These are phyloP conservation scores for Halocynthia roretzi DNA, from an alignment of 23 tunicate genomes.

Conservation along the genomic window DNA sequence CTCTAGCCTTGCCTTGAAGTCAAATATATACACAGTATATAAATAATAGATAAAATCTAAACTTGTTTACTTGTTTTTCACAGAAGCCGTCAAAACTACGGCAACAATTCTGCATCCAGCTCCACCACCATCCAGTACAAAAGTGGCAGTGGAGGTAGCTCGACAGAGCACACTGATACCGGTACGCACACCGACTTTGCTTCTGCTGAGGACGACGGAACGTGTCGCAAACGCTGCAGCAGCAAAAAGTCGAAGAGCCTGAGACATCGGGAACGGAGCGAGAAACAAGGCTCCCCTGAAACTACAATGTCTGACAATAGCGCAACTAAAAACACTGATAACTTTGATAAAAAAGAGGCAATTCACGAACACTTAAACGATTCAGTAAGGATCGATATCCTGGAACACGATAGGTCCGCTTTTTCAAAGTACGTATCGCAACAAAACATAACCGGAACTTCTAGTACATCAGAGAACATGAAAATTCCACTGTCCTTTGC, in stretches of 20 bases:
- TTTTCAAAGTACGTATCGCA: not conserved
- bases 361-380: conserved; percentile 11
- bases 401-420: not conserved
- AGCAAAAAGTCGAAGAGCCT: not conserved
- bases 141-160: conserved; percentile 3
- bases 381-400: not conserved
- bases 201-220: not conserved
- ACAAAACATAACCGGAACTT: too few relatives aligned
- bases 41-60: not conserved
- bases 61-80: not conserved
- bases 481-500: not conserved
- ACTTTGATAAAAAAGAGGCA: conserved; percentile 2
- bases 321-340: not conserved
- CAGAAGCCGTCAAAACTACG: not conserved
- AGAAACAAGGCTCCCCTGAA: not conserved
- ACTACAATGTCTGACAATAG: not conserved
- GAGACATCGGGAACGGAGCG: not conserved
- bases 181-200: not conserved
- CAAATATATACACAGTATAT: too few relatives aligned
- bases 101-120: not conserved
- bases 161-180: not conserved
- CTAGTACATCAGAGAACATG: too few relatives aligned
- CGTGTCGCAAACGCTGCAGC: not conserved
- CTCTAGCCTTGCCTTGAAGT: too few relatives aligned
- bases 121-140: not conserved